Evolutionary conservation across 2,113 vertebrate genomes (phyloP).

Genomic region (Falco punctatus): DNA sequence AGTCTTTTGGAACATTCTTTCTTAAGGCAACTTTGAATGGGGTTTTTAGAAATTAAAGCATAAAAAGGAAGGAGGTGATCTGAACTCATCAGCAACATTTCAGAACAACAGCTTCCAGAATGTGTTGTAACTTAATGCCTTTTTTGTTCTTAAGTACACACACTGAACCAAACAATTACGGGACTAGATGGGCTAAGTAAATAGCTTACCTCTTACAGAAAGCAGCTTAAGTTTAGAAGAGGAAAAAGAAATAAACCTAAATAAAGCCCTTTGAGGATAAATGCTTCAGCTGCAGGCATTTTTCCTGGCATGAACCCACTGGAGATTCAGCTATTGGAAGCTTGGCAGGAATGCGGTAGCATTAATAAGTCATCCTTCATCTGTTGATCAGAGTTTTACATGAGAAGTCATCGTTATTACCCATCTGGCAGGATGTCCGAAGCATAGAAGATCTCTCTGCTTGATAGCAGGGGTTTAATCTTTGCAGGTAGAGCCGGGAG

Average conservation of each 20-base stretch:
- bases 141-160: constrained; percentile 4
- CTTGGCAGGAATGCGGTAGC: not conserved
- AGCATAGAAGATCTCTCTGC: not conserved
- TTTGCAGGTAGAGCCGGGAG: not conserved
- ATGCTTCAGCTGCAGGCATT: constrained; percentile 15
- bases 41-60: constrained; percentile 3
- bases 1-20: not conserved
- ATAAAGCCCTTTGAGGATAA: constrained; percentile 24
- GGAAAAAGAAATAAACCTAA: constrained; percentile 23
- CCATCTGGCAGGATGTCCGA: not conserved
- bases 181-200: constrained; percentile 40
- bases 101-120: not conserved
- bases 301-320: constrained; percentile 11
- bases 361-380: constrained; percentile 50
- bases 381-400: constrained; percentile 2
- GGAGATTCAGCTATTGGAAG: constrained; percentile 32
- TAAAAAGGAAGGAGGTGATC: not conserved
- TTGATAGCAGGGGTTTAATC: not conserved
- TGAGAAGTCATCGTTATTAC: not conserved
- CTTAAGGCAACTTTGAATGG: not conserved
- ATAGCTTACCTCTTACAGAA: constrained; percentile 43
- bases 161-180: constrained; percentile 37
- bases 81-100: not conserved
- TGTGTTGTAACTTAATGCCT: not conserved
- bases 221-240: constrained; percentile 43